Conservation (phyloP, 2,888 invertebrate species). For the Diplolepis rosae region DNA sequence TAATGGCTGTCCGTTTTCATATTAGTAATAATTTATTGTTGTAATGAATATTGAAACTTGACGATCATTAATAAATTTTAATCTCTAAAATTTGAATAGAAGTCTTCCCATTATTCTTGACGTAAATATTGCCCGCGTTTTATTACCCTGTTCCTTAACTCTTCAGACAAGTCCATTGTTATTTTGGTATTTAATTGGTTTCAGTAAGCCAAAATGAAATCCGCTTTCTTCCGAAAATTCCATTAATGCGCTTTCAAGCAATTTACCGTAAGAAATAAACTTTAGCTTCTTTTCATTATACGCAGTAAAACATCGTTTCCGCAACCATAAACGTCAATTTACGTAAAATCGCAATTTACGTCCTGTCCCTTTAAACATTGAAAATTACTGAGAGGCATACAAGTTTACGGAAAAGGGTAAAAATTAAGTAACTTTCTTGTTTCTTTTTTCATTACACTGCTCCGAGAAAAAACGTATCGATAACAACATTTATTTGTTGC, state of each 20-base stretch:
- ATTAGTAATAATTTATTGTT: too few relatives aligned
- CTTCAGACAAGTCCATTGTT: not conserved
- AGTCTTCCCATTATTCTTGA: not conserved
- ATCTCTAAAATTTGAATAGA: too few relatives aligned
- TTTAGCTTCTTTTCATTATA: slow-evolving; percentile 1
- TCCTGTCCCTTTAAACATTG: not conserved
- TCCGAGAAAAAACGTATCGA: too few relatives aligned
- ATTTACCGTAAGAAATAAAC: not conserved
- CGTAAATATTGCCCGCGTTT: not conserved
- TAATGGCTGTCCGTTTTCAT: too few relatives aligned
- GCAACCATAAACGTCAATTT: slow-evolving; percentile 17
- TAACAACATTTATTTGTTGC: too few relatives aligned
- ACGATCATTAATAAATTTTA: too few relatives aligned
- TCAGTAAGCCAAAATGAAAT: not conserved
- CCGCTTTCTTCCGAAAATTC: not conserved
- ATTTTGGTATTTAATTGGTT: not conserved
- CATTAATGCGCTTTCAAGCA: not conserved
- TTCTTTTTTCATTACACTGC: too few relatives aligned
- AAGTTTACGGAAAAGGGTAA: not conserved
- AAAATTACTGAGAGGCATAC: not conserved
- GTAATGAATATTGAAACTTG: too few relatives aligned
- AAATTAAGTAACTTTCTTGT: too few relatives aligned
- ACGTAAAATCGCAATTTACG: slow-evolving; percentile 3
- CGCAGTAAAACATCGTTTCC: not conserved
- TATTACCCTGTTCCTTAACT: not conserved